Percentiles rank a stretch among this genome's conserved stretches.
Evolutionary conservation across 1,140 invertebrate species (phyloP).

Genomic region (Stegodyphus dumicola): DNA sequence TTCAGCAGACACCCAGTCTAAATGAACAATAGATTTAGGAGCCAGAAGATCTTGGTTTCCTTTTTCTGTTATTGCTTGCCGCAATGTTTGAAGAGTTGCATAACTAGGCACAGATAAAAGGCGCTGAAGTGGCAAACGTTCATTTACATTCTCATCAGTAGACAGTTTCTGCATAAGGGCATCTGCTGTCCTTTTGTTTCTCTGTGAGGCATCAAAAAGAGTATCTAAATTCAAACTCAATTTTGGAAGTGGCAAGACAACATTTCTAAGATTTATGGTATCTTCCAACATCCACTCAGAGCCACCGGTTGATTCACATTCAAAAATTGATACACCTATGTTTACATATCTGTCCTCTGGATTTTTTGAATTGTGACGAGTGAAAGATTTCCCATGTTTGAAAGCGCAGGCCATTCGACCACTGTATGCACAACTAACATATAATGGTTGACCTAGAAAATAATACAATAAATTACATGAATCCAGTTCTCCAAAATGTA

Average conservation of each 20-base stretch:
- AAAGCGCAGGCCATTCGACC: conserved; percentile 97
- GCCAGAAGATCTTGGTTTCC: conserved; percentile 89
- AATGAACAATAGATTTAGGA: conserved; percentile 78
- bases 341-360: conserved; percentile 87
- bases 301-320: conserved; percentile 97
- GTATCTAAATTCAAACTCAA: conserved; percentile 82
- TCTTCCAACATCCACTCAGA: conserved; percentile 99
- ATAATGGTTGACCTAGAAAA: conserved; percentile 75
- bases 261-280: conserved; percentile 89
- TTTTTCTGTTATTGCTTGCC: conserved; percentile 89
- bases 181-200: conserved; percentile 71
- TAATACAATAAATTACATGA: not conserved
- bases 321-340: conserved; percentile 95
- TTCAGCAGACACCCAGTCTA: conserved; percentile 99
- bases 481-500: not conserved
- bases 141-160: conserved; percentile 37
- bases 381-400: conserved; percentile 73
- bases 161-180: conserved; percentile 54
- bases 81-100: conserved; percentile 88
- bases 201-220: conserved; percentile 82
- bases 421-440: conserved; percentile 96
- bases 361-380: conserved; percentile 76
- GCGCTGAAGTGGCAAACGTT: conserved; percentile 60
- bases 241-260: conserved; percentile 83
- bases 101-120: conserved; percentile 91